Base-by-base conservation (phyloP, 2,113 vertebrate genomes). In the Nycticebus coucang region DNA sequence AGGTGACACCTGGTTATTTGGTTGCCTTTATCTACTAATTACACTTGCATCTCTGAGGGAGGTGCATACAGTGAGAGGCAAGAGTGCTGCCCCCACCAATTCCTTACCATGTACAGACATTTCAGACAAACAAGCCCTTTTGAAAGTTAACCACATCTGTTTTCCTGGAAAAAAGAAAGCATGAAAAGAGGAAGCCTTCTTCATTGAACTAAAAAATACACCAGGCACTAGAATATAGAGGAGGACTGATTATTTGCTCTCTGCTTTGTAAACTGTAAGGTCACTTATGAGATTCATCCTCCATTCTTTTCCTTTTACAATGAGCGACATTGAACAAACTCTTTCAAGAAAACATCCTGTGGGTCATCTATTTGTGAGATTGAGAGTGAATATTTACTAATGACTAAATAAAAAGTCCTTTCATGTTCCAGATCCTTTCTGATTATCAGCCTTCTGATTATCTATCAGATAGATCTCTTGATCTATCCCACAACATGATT, bases 21-120 rank as follows among this genome's bases (percentile, higher is more conserved):
- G 18, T 53, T 15, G 15, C 0, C 83, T 89, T 37, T 69, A 14
- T 62, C 37, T 37, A 14, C 30, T 64, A 28, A 80, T 37, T 33
- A 71, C 12, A 0, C 50, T 14, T 35, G 62, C 0, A 18, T 22
- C 33, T 57, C n/a, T 57, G 24, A n/a, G 41, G 24, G 60, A 85
- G 26, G 12, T 3, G 4, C 5, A 2, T 11, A 28, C 60, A 26
- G 60, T 26, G 24, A 62, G 14, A n/a, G 18, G 14, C 21, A 80
- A 9, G 1, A 35, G 18, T 26, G 21, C 21, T 60, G 2, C 17
- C 22, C 3, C 3, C 0, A 22, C 0, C 4, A 19, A 35, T 14
- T 53, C 64, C 2, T 45, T 33, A 26, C 30, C 19, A 41, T 1
- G 2, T 8, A 21, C 1, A 78, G 41, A 74, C 17, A 81, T 79